Percentiles rank a stretch among this genome's conserved stretches.
These are phyloP conservation scores for Paguma larvata DNA, from an alignment of 2,797 vertebrate genomes.

Conservation along the genomic window DNA sequence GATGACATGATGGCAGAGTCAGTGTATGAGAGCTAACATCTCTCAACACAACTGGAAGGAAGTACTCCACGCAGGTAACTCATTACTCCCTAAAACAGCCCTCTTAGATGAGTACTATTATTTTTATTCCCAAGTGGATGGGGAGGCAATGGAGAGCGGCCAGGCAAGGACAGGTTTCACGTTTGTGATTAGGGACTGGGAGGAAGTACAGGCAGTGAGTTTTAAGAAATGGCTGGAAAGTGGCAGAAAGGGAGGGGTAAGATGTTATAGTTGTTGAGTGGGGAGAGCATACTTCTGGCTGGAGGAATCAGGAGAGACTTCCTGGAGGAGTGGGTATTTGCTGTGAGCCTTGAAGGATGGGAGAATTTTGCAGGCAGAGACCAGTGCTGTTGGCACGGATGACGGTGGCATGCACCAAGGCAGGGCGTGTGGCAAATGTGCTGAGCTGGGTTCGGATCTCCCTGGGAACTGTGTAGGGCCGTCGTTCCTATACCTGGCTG, in stretches of 20 bases:
- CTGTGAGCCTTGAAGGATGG: not conserved
- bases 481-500: not conserved
- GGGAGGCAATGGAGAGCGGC: not conserved
- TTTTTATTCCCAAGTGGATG: not conserved
- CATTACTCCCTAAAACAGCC: not conserved
- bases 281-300: not conserved
- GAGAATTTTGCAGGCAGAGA: not conserved
- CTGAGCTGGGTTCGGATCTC: not conserved
- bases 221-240: not conserved
- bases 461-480: not conserved
- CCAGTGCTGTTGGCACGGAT: not conserved
- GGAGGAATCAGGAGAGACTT: not conserved
- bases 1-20: not conserved
- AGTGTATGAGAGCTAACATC: not conserved
- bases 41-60: not conserved
- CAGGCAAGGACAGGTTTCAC: accelerated
- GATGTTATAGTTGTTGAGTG: not conserved
- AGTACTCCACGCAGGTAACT: not conserved
- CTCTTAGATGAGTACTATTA: not conserved
- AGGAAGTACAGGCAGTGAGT: not conserved
- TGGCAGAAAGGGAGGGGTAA: not conserved
- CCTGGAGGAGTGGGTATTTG: not conserved
- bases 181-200: not conserved
- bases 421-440: accelerated
- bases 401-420: accelerated